These are phyloP conservation scores for Nyleta sp. DNA, from an alignment of 2,888 invertebrate genomes.

Conservation along the genomic window DNA sequence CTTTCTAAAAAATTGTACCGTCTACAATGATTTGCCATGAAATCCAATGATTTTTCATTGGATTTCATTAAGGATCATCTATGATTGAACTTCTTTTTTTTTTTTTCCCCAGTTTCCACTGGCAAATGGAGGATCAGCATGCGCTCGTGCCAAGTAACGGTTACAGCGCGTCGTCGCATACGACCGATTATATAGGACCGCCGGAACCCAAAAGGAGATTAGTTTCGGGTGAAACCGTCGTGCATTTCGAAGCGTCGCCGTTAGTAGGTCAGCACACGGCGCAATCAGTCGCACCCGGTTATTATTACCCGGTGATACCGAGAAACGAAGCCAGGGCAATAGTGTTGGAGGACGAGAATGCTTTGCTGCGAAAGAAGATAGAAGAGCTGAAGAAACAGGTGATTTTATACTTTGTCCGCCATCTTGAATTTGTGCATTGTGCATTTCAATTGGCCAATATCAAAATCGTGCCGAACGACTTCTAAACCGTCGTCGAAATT, in stretches of 20 bases:
- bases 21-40: no score
- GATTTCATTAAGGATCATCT: no score
- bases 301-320: constrained; percentile 80
- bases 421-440: no score
- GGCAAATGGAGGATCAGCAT: constrained; percentile 79
- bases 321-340: constrained; percentile 82
- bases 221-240: constrained; percentile 77
- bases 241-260: constrained; percentile 78
- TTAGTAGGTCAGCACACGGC: constrained; percentile 78
- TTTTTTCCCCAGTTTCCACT: constrained; percentile 72
- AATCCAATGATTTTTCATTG: no score
- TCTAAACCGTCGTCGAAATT: no score
- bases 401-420: constrained; percentile 45
- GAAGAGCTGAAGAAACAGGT: constrained; percentile 88
- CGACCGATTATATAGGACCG: constrained; percentile 78
- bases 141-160: constrained; percentile 74
- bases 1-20: no score
- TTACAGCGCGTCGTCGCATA: constrained; percentile 75
- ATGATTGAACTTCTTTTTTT: background rate
- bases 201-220: constrained; percentile 79
- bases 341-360: constrained; percentile 87
- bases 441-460: no score
- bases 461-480: no score
- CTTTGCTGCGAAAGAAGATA: constrained; percentile 86
- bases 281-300: constrained; percentile 76